Evolutionary conservation across 1,140 invertebrate genomes (phyloP).

Genomic region (Cydia strobilella): DNA sequence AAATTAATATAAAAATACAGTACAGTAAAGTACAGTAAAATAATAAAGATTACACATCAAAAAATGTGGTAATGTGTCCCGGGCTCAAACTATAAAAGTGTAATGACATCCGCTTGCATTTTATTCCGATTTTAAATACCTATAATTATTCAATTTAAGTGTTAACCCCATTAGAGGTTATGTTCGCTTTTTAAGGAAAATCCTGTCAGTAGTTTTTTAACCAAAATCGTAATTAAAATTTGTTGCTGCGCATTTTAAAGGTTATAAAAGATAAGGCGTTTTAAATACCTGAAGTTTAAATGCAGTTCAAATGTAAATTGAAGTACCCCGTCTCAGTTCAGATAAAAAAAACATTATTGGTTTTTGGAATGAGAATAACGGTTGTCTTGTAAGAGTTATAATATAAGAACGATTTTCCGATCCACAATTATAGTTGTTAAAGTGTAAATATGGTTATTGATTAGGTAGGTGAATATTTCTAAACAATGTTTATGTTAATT

Average conservation of each 20-base stretch:
- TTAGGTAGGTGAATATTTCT: not conserved
- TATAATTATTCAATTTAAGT: not conserved
- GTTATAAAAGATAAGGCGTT: not conserved
- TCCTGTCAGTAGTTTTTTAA: not conserved
- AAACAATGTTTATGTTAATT: constrained; percentile 2
- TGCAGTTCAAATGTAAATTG: no score
- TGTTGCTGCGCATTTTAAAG: not conserved
- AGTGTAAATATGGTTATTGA: constrained; percentile 1
- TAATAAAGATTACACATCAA: not conserved
- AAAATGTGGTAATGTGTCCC: not conserved
- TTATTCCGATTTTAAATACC: not conserved
- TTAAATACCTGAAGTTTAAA: not conserved
- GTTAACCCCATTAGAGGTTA: not conserved
- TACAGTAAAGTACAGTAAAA: no score
- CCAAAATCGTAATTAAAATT: not conserved
- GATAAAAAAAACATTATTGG: not conserved
- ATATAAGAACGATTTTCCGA: not conserved
- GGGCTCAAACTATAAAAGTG: constrained; percentile 3
- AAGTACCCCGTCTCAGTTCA: not conserved
- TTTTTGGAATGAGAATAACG: not conserved
- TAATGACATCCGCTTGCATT: constrained; percentile 10
- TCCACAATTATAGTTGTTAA: not conserved
- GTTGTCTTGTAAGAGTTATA: not conserved
- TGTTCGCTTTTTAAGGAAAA: not conserved
- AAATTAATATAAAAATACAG: constrained; percentile 4